A percentile compares a stretch with the other conserved stretches of the same genome.
phyloP scores from a whole-genome alignment of 2,888 invertebrate species.

The Hofmannophila pseudospretella region DNA sequence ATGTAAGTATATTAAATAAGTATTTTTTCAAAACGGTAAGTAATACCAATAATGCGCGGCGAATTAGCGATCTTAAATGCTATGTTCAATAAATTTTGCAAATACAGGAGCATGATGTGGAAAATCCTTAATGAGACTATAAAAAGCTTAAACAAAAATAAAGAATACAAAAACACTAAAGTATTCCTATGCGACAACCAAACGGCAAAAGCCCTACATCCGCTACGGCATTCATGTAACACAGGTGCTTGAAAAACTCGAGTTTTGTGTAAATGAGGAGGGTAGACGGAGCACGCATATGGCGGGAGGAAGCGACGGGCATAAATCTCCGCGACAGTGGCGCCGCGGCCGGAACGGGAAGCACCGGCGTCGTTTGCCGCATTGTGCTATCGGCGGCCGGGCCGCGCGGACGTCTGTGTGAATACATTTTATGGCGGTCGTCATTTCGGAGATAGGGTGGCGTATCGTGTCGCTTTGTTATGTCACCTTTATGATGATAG shows the following conservation, averaged over 20 bases:
- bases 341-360: slow-evolving; percentile 75
- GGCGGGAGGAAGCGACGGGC: slow-evolving; percentile 71
- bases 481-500: slow-evolving; percentile 55
- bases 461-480: slow-evolving; percentile 59
- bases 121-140: too few species aligned
- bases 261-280: slow-evolving; percentile 73
- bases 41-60: too few species aligned
- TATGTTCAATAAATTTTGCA: too few species aligned
- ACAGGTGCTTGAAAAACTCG: slow-evolving; percentile 72
- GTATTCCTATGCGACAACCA: slow-evolving; percentile 27
- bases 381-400: slow-evolving; percentile 73
- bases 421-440: slow-evolving; percentile 63
- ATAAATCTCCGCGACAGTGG: slow-evolving; percentile 73
- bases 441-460: slow-evolving; percentile 55
- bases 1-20: too few species aligned
- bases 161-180: too few species aligned
- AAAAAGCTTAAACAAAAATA: too few species aligned
- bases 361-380: slow-evolving; percentile 75
- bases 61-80: too few species aligned
- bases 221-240: slow-evolving; percentile 45
- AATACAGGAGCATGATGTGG: too few species aligned
- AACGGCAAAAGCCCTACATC: slow-evolving; percentile 45
- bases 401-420: slow-evolving; percentile 70
- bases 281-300: slow-evolving; percentile 61
- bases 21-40: too few species aligned